Evolutionary conservation across 53 echinoderm and acorn worm genomes (phyloP).

Genomic region (Echinometra lucunter): DNA sequence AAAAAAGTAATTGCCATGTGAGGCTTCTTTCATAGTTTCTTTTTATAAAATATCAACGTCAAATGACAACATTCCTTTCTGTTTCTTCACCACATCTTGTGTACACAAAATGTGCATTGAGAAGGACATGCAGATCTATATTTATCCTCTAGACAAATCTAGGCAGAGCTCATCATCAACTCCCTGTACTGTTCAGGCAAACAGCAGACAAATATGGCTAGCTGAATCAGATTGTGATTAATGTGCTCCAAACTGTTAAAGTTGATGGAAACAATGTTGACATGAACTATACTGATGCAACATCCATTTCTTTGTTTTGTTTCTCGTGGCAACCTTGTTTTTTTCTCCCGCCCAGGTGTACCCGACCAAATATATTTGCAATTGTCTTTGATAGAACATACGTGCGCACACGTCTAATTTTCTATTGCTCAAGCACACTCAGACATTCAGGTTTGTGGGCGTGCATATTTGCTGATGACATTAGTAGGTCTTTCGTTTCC

Average conservation of each 20-base stretch:
- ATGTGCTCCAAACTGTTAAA: not conserved
- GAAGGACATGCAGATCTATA: not conserved
- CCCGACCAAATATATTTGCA: not conserved
- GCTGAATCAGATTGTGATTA: slow-evolving; percentile 24
- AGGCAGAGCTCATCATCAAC: not conserved
- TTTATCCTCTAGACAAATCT: slow-evolving; percentile 18
- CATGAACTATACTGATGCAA: not conserved
- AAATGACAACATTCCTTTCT: not conserved
- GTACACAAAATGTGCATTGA: not conserved
- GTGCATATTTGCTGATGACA: slow-evolving; percentile 15
- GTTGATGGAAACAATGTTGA: too few species aligned
- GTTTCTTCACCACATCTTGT: not conserved
- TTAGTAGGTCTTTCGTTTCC: not conserved
- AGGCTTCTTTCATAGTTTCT: not conserved
- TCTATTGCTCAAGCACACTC: slow-evolving; percentile 25
- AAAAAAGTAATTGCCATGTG: too few species aligned
- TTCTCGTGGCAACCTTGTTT: not conserved
- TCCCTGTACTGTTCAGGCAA: too few species aligned
- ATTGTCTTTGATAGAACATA: not conserved
- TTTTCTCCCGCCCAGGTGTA: slow-evolving; percentile 1
- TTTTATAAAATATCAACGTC: not conserved
- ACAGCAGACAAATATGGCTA: not conserved
- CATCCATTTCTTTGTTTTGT: slow-evolving; percentile 37
- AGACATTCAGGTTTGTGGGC: not conserved
- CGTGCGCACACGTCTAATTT: not conserved